A percentile compares a stretch with the other conserved stretches of the same genome.
Evolutionary conservation across 2,888 invertebrate species (phyloP).

Genomic region (Mesoligia furuncula): DNA sequence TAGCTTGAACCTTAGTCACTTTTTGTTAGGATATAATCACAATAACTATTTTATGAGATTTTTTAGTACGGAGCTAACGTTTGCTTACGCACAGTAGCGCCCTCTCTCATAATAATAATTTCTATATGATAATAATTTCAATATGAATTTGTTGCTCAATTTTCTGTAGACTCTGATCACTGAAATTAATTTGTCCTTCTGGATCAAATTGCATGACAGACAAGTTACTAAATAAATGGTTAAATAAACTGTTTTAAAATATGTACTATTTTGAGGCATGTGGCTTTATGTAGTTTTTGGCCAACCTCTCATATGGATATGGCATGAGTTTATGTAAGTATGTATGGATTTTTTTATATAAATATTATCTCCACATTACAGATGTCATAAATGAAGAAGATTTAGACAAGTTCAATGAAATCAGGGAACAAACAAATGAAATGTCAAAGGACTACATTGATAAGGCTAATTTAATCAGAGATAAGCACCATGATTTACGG

Average conservation of each 20-base stretch:
- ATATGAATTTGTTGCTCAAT: slow-evolving; percentile 4
- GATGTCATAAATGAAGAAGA: slow-evolving; percentile 94
- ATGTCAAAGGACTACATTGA: slow-evolving; percentile 91
- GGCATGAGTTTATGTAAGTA: background rate
- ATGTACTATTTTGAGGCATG: background rate
- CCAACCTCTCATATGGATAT: background rate
- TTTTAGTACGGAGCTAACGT: no score
- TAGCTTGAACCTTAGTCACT: no score
- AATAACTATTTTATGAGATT: no score
- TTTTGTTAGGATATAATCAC: no score
- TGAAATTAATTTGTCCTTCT: slow-evolving; percentile 22
- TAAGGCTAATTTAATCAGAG: slow-evolving; percentile 93
- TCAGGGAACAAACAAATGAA: slow-evolving; percentile 90
- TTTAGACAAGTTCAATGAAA: slow-evolving; percentile 93
- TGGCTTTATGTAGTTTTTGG: background rate
- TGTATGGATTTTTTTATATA: background rate
- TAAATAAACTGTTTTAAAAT: background rate
- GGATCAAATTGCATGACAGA: slow-evolving; percentile 8
- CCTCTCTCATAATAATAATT: no score
- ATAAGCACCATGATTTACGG: slow-evolving; percentile 93
- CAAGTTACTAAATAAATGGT: background rate
- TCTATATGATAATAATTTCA: background rate
- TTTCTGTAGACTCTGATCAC: background rate
- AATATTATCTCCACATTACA: slow-evolving; percentile 73
- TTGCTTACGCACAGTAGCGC: no score